Evolutionary conservation across 2,113 vertebrate genomes (phyloP).

Genomic region (Ceuthmochares aereus): DNA sequence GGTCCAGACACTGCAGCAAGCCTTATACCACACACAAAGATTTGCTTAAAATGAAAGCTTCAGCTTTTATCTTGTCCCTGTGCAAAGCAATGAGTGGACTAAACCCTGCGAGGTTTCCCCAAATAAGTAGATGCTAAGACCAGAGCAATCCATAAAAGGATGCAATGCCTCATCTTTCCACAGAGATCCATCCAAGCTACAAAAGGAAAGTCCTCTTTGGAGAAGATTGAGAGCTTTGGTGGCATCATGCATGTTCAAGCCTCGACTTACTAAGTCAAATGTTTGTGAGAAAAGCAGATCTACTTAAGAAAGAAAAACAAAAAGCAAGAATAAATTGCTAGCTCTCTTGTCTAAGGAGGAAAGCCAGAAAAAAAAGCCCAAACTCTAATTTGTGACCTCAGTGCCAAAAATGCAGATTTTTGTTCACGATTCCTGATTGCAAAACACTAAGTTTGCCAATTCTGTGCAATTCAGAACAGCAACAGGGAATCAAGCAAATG

Average conservation of each 20-base stretch:
- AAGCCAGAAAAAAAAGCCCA: neutral
- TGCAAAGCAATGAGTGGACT: neutral
- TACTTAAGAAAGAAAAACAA: neutral
- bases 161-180: neutral
- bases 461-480: neutral
- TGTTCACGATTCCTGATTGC: conserved; percentile 1
- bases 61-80: neutral
- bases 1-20: neutral
- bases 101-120: neutral
- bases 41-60: neutral
- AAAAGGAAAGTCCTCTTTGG: neutral
- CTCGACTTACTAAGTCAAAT: neutral
- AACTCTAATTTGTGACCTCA: neutral
- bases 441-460: neutral
- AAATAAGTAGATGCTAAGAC: neutral
- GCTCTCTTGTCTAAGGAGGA: neutral
- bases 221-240: neutral
- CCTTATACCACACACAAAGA: conserved; percentile 30
- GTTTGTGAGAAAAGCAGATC: neutral
- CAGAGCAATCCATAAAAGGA: neutral
- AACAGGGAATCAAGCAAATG: neutral
- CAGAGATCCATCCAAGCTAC: neutral
- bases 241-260: neutral
- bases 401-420: neutral
- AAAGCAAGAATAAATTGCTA: neutral